These are phyloP conservation scores for Oncorhynchus masou DNA, from an alignment of 2,113 vertebrate species.

Conservation along the genomic window DNA sequence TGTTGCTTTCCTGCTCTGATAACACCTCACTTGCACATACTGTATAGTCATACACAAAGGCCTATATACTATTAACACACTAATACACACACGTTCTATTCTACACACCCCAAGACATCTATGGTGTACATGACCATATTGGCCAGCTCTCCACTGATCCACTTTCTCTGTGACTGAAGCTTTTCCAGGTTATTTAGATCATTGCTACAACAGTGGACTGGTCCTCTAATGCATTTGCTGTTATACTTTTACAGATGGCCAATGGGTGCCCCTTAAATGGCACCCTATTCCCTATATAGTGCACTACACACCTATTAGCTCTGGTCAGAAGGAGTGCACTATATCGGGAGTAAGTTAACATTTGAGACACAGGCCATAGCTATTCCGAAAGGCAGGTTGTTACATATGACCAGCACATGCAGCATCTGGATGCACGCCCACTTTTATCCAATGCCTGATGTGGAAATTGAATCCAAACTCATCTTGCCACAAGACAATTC, in stretches of 20 bases:
- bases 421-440: constrained; percentile 24
- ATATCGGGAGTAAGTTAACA: too few species aligned
- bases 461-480: not conserved
- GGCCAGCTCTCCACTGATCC: constrained; percentile 3
- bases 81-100: not conserved
- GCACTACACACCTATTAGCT: too few species aligned
- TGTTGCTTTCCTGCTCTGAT: constrained; percentile 57
- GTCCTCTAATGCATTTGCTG: constrained; percentile 31
- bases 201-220: constrained; percentile 42
- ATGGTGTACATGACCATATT: not conserved
- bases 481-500: not conserved
- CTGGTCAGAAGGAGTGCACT: constrained; percentile 15
- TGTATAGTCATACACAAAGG: not conserved
- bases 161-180: constrained; percentile 11
- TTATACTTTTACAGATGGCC: too few species aligned
- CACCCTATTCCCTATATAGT: too few species aligned
- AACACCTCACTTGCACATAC: constrained; percentile 42
- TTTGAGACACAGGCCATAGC: too few species aligned
- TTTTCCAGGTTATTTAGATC: constrained; percentile 31
- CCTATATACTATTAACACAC: not conserved
- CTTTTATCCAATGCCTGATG: not conserved
- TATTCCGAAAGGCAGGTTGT: constrained; percentile 46
- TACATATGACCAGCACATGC: constrained; percentile 43
- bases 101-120: not conserved
- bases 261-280: too few species aligned